A percentile compares a stretch with the other conserved stretches of the same genome.
Conservation (phyloP, 1,140 invertebrate species). For the Drosophila mayri region DNA sequence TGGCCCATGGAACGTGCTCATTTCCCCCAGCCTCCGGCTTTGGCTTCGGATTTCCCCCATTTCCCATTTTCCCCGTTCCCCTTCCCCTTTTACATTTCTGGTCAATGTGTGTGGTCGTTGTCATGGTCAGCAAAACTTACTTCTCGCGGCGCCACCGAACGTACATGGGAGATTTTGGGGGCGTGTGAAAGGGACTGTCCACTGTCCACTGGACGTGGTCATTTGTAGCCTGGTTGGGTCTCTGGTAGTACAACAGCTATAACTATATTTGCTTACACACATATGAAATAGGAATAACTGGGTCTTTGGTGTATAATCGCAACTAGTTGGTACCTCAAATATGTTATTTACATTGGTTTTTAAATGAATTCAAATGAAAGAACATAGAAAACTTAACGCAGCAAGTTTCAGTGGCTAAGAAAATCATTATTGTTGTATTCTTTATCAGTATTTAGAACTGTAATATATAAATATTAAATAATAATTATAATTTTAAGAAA, state of each 20-base stretch:
- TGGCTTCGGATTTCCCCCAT: neutral
- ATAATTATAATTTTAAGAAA: too few relatives aligned
- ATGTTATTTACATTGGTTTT: neutral
- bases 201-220: slow-evolving; percentile 4
- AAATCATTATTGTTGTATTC: too few relatives aligned
- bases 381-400: too few relatives aligned
- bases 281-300: slow-evolving; percentile 21
- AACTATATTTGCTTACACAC: slow-evolving; percentile 72
- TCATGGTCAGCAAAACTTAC: slow-evolving; percentile 78
- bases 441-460: neutral
- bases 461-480: neutral
- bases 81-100: slow-evolving; percentile 16
- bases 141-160: slow-evolving; percentile 36
- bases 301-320: neutral
- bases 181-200: neutral
- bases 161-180: slow-evolving; percentile 7
- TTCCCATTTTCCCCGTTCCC: neutral
- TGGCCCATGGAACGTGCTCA: slow-evolving; percentile 53
- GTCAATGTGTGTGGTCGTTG: slow-evolving; percentile 55
- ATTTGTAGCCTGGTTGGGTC: slow-evolving; percentile 4
- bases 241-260: slow-evolving; percentile 29
- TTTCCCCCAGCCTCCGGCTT: neutral
- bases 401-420: neutral
- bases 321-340: slow-evolving; percentile 22
- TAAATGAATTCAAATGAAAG: neutral